These are phyloP conservation scores for Poecilobothrus nobilitatus DNA, from an alignment of 2,888 invertebrate genomes.

Conservation along the genomic window DNA sequence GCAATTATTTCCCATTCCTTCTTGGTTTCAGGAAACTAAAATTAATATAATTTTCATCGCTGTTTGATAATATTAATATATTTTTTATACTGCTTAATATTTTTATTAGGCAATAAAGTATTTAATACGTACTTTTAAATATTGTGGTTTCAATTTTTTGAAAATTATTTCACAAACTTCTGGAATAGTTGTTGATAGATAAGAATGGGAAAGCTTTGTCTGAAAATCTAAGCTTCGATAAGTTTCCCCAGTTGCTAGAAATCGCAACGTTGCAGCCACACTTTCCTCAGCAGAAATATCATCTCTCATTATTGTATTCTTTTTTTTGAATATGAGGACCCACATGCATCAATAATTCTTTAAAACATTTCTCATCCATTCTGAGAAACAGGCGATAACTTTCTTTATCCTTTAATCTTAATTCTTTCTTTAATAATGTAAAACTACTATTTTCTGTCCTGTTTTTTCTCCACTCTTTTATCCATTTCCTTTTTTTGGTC, in stretches of 20 bases:
- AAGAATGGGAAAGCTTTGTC: too few species aligned
- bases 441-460: too few species aligned
- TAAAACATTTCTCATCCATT: neutral
- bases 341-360: neutral
- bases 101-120: neutral
- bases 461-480: too few species aligned
- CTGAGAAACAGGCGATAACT: neutral
- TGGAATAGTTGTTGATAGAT: neutral
- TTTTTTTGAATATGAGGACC: neutral
- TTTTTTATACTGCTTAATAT: neutral
- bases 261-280: slow-evolving; percentile 13
- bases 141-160: neutral
- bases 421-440: too few species aligned
- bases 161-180: neutral
- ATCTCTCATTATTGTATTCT: slow-evolving; percentile 13
- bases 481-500: too few species aligned
- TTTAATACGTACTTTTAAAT: neutral
- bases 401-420: too few species aligned
- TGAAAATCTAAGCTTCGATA: slow-evolving; percentile 5
- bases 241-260: slow-evolving; percentile 14
- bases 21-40: too few species aligned
- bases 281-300: slow-evolving; percentile 13
- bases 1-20: too few species aligned
- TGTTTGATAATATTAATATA: neutral
- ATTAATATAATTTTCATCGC: too few species aligned